phyloP scores from a whole-genome alignment of 2,888 invertebrate species.

The Melipona beecheii region DNA sequence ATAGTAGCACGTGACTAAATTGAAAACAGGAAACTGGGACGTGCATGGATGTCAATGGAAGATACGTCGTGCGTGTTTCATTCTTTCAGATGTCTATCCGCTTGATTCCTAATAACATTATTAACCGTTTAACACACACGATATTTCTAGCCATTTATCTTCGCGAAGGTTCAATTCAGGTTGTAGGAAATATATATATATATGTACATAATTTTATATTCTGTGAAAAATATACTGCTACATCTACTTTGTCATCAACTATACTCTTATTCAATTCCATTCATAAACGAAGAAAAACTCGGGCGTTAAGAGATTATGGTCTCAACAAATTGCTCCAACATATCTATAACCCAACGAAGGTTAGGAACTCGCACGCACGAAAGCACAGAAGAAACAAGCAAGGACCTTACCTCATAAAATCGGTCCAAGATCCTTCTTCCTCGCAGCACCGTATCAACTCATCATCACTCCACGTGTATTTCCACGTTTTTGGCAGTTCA shows the following conservation, averaged over 20 bases:
- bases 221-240: no score
- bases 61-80: neutral
- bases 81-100: neutral
- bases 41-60: neutral
- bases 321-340: neutral
- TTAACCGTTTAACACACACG: neutral
- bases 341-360: neutral
- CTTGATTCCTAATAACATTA: neutral
- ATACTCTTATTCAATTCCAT: no score
- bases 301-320: no score
- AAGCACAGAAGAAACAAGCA: neutral
- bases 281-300: no score
- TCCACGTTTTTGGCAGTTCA: constrained; percentile 25
- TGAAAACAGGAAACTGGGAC: neutral
- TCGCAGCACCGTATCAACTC: constrained; percentile 51
- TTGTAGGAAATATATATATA: no score
- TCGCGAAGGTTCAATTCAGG: no score
- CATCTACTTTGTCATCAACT: no score
- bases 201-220: no score
- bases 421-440: constrained; percentile 64
- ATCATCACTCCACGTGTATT: constrained; percentile 49
- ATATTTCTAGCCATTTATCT: no score
- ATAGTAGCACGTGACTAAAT: constrained; percentile 15
- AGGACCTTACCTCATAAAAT: constrained; percentile 65
- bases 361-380: neutral